A percentile compares a stretch with the other conserved stretches of the same genome.
Conservation (phyloP, 1,140 invertebrate species). For the Lineus longissimus region DNA sequence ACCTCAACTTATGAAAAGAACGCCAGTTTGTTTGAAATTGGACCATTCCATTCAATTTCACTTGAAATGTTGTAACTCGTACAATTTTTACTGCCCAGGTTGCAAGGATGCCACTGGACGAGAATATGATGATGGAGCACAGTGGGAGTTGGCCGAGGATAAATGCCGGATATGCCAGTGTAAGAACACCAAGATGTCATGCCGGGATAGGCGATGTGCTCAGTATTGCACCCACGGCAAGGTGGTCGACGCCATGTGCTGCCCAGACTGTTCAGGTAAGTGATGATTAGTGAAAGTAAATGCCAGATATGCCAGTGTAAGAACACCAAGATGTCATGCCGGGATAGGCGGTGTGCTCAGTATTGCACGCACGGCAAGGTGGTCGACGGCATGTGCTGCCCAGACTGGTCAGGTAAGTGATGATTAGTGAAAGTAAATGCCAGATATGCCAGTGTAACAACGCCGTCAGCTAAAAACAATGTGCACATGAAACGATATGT, state of each 20-base stretch:
- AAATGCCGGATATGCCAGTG: constrained; percentile 34
- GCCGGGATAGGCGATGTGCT: constrained; percentile 22
- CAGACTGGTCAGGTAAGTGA: constrained; percentile 33
- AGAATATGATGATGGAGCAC: constrained; percentile 33
- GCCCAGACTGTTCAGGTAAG: constrained; percentile 37
- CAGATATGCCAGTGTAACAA: constrained; percentile 31
- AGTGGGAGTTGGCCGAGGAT: constrained; percentile 23
- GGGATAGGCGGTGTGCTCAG: constrained; percentile 17
- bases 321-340: constrained; percentile 27
- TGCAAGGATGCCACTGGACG: constrained; percentile 27
- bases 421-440: constrained; percentile 24
- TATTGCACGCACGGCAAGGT: constrained; percentile 35
- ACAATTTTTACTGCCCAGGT: constrained; percentile 23
- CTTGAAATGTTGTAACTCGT: too few relatives aligned
- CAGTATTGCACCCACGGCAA: constrained; percentile 34
- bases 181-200: constrained; percentile 25
- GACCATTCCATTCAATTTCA: too few relatives aligned
- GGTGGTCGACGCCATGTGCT: constrained; percentile 26
- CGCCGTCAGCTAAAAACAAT: too few relatives aligned
- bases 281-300: constrained; percentile 9
- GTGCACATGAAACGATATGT: too few relatives aligned
- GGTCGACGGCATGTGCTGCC: constrained; percentile 31
- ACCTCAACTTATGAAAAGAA: too few relatives aligned
- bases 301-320: constrained; percentile 35
- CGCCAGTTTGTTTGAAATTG: too few relatives aligned